Conservation (phyloP, 2,113 vertebrate genomes). For the Oncorhynchus clarkii region DNA sequence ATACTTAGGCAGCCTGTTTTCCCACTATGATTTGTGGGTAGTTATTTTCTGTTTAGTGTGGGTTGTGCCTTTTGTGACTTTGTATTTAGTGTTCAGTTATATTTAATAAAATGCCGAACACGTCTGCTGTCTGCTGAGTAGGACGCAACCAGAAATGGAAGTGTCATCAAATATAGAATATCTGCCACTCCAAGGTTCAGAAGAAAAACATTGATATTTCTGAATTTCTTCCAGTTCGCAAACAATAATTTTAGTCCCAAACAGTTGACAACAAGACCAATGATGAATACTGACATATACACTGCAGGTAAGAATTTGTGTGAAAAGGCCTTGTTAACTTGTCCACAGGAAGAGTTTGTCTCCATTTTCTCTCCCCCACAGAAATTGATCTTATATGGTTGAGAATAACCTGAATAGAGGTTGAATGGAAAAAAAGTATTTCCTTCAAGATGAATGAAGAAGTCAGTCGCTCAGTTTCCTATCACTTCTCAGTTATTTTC, state of each 20-base stretch:
- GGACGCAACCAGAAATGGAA: constrained; percentile 79
- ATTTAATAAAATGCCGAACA: no score
- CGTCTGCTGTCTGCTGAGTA: constrained; percentile 38
- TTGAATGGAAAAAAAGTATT: no score
- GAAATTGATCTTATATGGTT: no score
- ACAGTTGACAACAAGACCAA: constrained; percentile 72
- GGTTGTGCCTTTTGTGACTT: no score
- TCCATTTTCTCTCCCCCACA: neutral
- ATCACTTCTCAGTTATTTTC: no score
- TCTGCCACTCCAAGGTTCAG: constrained; percentile 77
- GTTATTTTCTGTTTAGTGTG: no score
- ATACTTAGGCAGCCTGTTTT: no score
- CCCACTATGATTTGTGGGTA: no score
- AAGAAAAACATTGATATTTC: constrained; percentile 66
- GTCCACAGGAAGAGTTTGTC: neutral
- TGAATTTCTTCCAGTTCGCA: constrained; percentile 47
- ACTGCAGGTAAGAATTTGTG: constrained; percentile 65
- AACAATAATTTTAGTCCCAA: constrained; percentile 59
- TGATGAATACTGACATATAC: constrained; percentile 69
- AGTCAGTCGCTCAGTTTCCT: no score
- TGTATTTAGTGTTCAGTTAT: no score
- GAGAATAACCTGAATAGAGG: no score
- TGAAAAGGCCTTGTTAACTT: constrained; percentile 38
- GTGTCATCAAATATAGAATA: constrained; percentile 76
- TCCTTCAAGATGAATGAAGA: no score